These are phyloP conservation scores for Orgyia antiqua DNA, from an alignment of 2,888 invertebrate genomes.

Conservation along the genomic window DNA sequence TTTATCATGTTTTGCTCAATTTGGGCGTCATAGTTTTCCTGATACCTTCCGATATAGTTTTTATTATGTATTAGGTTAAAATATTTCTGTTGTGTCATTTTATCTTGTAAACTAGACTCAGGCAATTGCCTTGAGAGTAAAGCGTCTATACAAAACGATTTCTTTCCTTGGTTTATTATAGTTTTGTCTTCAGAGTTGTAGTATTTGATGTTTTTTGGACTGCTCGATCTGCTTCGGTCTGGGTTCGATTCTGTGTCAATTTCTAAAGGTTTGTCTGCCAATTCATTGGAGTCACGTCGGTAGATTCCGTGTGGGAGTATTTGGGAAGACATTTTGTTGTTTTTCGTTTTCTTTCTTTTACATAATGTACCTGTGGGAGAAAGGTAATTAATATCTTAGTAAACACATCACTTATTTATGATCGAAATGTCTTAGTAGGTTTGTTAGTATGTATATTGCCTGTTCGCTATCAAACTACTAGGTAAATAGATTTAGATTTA, in stretches of 20 bases:
- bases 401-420: too few relatives aligned
- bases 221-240: conserved; percentile 52
- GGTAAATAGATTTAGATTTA: too few relatives aligned
- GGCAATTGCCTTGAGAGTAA: conserved; percentile 81
- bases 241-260: conserved; percentile 58
- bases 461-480: too few relatives aligned
- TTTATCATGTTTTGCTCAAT: conserved; percentile 67
- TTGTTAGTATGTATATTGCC: too few relatives aligned
- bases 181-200: conserved; percentile 59
- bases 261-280: conserved; percentile 47
- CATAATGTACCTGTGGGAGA: conserved; percentile 21
- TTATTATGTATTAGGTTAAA: conserved; percentile 60
- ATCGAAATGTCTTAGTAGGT: too few relatives aligned
- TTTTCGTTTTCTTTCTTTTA: conserved; percentile 7
- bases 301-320: conserved; percentile 40
- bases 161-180: conserved; percentile 68
- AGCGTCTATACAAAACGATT: conserved; percentile 95
- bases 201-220: conserved; percentile 62
- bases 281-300: conserved; percentile 47
- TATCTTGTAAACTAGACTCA: conserved; percentile 49
- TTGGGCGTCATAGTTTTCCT: conserved; percentile 65
- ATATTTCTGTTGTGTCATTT: conserved; percentile 58
- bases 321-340: conserved; percentile 25
- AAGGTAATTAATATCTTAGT: too few relatives aligned
- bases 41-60: conserved; percentile 57